phyloP scores from a whole-genome alignment of 1,140 invertebrate genomes.

The Neotoxoptera formosana region DNA sequence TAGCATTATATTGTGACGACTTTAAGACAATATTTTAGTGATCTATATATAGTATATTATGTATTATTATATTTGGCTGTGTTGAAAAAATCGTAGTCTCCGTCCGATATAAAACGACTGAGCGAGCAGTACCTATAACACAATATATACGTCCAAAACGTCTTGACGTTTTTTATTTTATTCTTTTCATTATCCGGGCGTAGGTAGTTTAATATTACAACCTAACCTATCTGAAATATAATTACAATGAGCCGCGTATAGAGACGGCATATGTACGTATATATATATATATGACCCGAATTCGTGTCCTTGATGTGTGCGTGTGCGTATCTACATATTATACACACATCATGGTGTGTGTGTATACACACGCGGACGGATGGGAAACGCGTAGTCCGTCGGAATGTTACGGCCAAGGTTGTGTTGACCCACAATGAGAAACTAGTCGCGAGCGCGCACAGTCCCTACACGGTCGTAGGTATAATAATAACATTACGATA shows the following conservation, averaged over 20 bases:
- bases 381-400: slow-evolving; percentile 41
- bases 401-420: slow-evolving; percentile 57
- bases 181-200: neutral
- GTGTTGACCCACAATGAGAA: slow-evolving; percentile 48
- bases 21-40: neutral
- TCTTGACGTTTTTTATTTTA: neutral
- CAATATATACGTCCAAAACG: neutral
- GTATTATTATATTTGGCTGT: neutral
- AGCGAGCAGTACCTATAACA: too few relatives aligned
- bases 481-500: neutral
- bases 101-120: neutral
- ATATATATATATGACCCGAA: slow-evolving; percentile 14
- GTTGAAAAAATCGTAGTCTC: neutral
- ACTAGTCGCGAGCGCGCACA: neutral
- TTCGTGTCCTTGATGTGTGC: slow-evolving; percentile 41
- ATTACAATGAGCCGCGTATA: neutral
- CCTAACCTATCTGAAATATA: neutral
- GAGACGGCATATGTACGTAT: too few relatives aligned
- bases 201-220: neutral
- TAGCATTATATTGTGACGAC: neutral
- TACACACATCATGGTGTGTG: too few relatives aligned
- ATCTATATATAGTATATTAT: neutral
- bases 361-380: neutral
- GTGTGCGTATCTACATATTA: too few relatives aligned
- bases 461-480: neutral